Percentiles rank a stretch among this genome's conserved stretches.
phyloP scores from a whole-genome alignment of 2,797 vertebrate species.

The Atherinosoma microstoma region DNA sequence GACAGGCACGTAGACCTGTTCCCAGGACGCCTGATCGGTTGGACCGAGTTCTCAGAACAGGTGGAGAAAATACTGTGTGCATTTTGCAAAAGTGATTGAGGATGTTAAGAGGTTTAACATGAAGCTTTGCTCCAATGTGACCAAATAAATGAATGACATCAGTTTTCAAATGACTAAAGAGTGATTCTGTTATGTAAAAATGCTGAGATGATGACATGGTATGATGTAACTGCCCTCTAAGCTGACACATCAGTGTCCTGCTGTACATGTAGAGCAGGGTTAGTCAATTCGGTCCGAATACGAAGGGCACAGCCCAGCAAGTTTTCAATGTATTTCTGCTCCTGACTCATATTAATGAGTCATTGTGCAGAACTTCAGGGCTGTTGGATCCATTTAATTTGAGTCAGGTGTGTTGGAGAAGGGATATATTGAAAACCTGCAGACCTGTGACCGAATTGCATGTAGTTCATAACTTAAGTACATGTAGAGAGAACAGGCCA shows the following conservation, averaged over 20 bases:
- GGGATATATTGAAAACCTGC: too few relatives aligned
- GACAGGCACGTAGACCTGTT: conserved; percentile 85
- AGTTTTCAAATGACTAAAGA: conserved; percentile 1
- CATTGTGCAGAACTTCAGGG: too few relatives aligned
- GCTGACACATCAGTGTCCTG: conserved; percentile 31
- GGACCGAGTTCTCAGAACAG: conserved; percentile 92
- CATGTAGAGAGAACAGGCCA: conserved; percentile 30
- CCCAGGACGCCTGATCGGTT: conserved; percentile 91
- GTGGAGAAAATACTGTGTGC: conserved; percentile 66
- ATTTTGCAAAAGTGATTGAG: conserved; percentile 3
- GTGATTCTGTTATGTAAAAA: conserved; percentile 25
- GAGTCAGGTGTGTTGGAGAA: too few relatives aligned
- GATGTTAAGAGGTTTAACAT: background rate
- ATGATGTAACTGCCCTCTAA: conserved; percentile 19
- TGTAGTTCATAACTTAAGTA: conserved; percentile 34
- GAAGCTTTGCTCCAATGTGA: background rate
- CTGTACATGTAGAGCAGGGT: background rate
- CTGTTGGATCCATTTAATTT: too few relatives aligned
- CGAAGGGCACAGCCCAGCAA: too few relatives aligned
- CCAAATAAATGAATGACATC: conserved; percentile 13
- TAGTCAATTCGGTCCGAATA: too few relatives aligned
- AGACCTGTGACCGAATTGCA: background rate
- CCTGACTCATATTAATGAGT: too few relatives aligned
- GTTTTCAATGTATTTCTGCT: too few relatives aligned
- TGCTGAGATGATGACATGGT: background rate